Evolutionary conservation across 2,113 vertebrate species (phyloP).

Genomic region (Strix uralensis): DNA sequence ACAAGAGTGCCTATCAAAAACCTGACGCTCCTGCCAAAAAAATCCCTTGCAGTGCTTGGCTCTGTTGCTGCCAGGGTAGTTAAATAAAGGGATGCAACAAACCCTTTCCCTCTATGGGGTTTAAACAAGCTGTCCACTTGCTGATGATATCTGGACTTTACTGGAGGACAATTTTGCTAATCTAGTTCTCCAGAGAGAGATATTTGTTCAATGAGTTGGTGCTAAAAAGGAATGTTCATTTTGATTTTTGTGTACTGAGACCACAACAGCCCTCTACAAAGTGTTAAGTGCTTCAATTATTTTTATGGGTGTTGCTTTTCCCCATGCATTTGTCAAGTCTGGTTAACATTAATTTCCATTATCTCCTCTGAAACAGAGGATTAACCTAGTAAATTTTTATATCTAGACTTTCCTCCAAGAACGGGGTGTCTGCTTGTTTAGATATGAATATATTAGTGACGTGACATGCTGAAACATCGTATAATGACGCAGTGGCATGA

Average conservation of each 20-base stretch:
- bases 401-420: background rate
- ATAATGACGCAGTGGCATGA: background rate
- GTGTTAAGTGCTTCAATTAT: background rate
- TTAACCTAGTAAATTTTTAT: background rate
- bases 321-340: background rate
- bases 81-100: background rate
- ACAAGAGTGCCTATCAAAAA: accelerated
- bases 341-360: background rate
- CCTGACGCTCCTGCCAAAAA: accelerated
- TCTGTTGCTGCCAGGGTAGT: background rate
- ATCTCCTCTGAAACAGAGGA: background rate
- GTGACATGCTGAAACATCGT: background rate
- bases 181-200: background rate
- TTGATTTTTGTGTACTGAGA: background rate
- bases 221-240: background rate
- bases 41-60: accelerated
- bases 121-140: background rate
- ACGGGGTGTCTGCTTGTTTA: background rate
- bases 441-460: background rate
- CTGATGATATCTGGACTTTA: background rate
- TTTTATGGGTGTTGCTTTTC: background rate
- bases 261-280: background rate
- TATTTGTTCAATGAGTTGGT: background rate
- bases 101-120: background rate
- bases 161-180: background rate